Evolutionary conservation across 1,140 invertebrate genomes (phyloP), one percentile per base, ranked within the genome.

Genomic region (Orchestia grillus): DNA sequence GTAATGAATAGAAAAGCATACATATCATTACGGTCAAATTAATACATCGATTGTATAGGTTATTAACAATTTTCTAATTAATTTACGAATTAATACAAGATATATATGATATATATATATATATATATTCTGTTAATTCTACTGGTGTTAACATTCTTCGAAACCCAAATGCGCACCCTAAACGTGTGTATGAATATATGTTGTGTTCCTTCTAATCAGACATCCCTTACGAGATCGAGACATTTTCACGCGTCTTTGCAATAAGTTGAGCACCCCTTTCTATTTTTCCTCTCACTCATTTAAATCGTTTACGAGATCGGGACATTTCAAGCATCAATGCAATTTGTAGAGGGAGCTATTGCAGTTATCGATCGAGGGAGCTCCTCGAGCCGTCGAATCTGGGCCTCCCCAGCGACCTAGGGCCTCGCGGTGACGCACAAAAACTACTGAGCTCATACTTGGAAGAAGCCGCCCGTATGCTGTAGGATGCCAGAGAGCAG

Each of bases 401-500:
- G 28, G 62, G 36, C 62, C 62, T 77, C 62, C 62, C 62, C 47
- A 23, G 11, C 62, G 11, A 77, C 62, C 62, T 28, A 8, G 11
- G 62, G 62, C 62, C 62, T 19, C 62, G 11, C 62, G 28, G 62
- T 77, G 62, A 77, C 62, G 88, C 41, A 91, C 88, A 91, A 91
- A 91, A 91, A 91, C 88, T 91, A 6, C 88, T 11, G 44, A 91
- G 44, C 92, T 94, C 44, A 45, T 94, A 94, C 92, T 94, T 94
- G 92, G 92, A 94, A 94, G 43, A 94, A n/a, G 92, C 43, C 92
- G 92, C 92, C 92, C 44, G 43, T 94, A 94, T 45, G 92, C 92
- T 94, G 92, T 94, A 94, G 44, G 44, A 94, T 94, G 92, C 41
- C 92, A 94, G 92, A 94, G 92, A 94, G 40, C 92, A 94, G 92